Conservation (phyloP, 1,140 invertebrate species). For the Helicoverpa zea region DNA sequence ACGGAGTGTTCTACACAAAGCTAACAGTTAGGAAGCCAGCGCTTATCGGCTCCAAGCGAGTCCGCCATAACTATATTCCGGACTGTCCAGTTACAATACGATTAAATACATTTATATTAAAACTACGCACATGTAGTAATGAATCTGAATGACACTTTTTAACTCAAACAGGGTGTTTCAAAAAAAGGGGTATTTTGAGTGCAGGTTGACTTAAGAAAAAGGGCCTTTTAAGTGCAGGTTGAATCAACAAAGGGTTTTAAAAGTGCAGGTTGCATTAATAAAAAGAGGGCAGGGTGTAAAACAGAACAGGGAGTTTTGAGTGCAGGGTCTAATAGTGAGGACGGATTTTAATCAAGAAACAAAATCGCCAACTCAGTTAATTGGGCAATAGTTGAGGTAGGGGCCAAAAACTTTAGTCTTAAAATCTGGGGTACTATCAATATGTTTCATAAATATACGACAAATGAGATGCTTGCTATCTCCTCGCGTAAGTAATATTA, state of each 20-base stretch:
- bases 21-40: conserved; percentile 31
- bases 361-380: neutral
- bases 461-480: conserved; percentile 26
- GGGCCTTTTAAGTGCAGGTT: no score
- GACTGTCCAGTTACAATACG: conserved; percentile 13
- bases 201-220: no score
- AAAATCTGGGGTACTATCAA: conserved; percentile 4
- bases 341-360: conserved; percentile 1
- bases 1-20: conserved; percentile 19
- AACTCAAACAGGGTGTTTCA: neutral
- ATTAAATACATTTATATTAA: conserved; percentile 27
- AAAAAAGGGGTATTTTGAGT: neutral
- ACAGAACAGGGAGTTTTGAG: no score
- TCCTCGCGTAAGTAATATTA: conserved; percentile 9
- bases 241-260: no score
- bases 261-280: no score
- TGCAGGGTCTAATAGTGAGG: neutral
- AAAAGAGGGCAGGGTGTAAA: no score
- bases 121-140: conserved; percentile 21
- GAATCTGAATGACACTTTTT: neutral
- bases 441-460: neutral
- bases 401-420: neutral
- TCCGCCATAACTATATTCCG: conserved; percentile 11
- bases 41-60: conserved; percentile 4
- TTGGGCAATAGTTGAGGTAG: neutral